Conservation (phyloP, 2,113 vertebrate genomes). For the Trogon surrucura region DNA sequence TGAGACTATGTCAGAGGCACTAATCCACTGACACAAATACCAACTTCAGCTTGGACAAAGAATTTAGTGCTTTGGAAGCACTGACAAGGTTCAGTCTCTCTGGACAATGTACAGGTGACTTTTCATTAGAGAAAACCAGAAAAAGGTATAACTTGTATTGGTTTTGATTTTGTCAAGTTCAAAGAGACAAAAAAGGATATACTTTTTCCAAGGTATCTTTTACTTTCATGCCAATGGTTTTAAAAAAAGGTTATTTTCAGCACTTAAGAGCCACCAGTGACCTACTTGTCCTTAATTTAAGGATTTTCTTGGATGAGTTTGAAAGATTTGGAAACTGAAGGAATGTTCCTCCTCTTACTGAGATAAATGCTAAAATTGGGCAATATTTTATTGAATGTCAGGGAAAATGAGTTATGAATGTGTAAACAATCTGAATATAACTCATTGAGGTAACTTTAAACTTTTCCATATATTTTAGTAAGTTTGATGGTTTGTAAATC, state of each 20-base stretch:
- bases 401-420: neutral
- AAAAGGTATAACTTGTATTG: neutral
- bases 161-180: neutral
- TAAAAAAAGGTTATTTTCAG: neutral
- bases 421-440: neutral
- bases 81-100: neutral
- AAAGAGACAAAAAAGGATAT: neutral
- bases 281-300: neutral
- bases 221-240: neutral
- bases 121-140: neutral
- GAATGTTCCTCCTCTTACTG: neutral
- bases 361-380: neutral
- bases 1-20: neutral
- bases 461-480: neutral
- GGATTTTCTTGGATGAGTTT: neutral
- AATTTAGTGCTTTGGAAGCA: neutral
- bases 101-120: neutral
- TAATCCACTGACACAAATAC: neutral
- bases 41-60: neutral
- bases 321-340: neutral
- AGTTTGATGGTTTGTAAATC: neutral
- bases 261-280: neutral
- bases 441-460: neutral
- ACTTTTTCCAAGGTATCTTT: neutral
- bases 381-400: neutral